Evolutionary conservation across 1,140 invertebrate species (phyloP).

Genomic region (Delia radicum): DNA sequence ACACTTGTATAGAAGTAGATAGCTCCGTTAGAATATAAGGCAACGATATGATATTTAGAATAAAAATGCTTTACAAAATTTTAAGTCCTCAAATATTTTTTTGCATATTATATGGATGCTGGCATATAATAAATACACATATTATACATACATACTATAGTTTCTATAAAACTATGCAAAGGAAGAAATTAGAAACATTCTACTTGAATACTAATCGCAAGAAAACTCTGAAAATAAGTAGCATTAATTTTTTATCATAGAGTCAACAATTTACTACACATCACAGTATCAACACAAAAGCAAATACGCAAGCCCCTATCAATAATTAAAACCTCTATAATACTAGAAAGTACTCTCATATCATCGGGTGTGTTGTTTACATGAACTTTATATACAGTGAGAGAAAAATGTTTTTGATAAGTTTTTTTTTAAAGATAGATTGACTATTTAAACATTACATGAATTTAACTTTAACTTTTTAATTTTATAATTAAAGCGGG

Average conservation of each 20-base stretch:
- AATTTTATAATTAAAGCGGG: too few relatives aligned
- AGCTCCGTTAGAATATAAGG: too few relatives aligned
- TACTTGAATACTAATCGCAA: background rate
- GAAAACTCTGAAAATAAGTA: slow-evolving; percentile 11
- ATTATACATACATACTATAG: background rate
- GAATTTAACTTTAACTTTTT: too few relatives aligned
- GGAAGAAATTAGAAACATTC: background rate
- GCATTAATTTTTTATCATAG: slow-evolving; percentile 17
- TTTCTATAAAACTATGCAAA: background rate
- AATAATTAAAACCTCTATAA: slow-evolving; percentile 19
- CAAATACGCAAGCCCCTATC: background rate
- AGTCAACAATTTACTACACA: slow-evolving; percentile 11
- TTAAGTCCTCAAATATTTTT: too few relatives aligned
- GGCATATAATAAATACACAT: background rate
- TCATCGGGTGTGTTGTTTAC: background rate
- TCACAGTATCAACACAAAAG: background rate
- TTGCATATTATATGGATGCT: background rate
- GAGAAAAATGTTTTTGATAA: too few relatives aligned
- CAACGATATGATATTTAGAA: too few relatives aligned
- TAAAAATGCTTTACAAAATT: too few relatives aligned
- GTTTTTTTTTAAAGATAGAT: too few relatives aligned
- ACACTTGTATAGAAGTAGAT: too few relatives aligned
- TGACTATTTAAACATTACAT: too few relatives aligned
- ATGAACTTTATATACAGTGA: background rate
- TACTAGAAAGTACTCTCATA: background rate